Evolutionary conservation across 2,888 invertebrate genomes (phyloP), one percentile per base, ranked within the genome.

Genomic region (Oeneis ivallda): DNA sequence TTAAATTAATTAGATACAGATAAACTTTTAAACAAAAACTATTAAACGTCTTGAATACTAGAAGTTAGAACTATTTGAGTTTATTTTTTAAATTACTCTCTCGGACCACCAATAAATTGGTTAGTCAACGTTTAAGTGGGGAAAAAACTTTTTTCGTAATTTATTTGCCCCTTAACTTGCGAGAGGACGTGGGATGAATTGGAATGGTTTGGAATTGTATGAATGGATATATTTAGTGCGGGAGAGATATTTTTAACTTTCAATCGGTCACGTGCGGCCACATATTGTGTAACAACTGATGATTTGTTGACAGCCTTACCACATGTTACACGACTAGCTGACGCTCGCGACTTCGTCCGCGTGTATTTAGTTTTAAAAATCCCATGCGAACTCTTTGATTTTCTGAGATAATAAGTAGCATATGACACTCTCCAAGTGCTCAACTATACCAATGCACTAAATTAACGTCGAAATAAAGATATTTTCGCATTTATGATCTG

Each of bases 121-220:
- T 54, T 10, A 17, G n/a, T 37, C n/a, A 8, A 37, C 26, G 50
- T 2, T 7, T 37, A 54, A 37, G 37, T 37, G 37, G 37, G 5
- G 15, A 15, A 5, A 37, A 19, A 37, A 54, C 5, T 54, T 54
- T 54, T 54, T 39, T 54, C 54, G 37, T 54, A 54, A 54, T 54
- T 54, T 54, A 54, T 54, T 54, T 54, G 54, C 54, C 37, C 37
- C 54, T 54, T 39, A 54, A 54, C 54, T 54, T 4, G 50, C 32
- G 26, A 37, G 15, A 37, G 54, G 10, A 54, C 54, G 54, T 37
- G 54, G 37, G 15, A 10, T 37, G 54, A 54, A 37, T 54, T 10
- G 17, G 8, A 54, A 39, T 15, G 54, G 15, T 10, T 17, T 54
- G 10, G 54, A 39, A 54, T 54, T 54, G 37, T 17, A 54, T 54